These are phyloP conservation scores for Ptychadena robeensis DNA, from an alignment of 2,797 vertebrate species.

Conservation along the genomic window DNA sequence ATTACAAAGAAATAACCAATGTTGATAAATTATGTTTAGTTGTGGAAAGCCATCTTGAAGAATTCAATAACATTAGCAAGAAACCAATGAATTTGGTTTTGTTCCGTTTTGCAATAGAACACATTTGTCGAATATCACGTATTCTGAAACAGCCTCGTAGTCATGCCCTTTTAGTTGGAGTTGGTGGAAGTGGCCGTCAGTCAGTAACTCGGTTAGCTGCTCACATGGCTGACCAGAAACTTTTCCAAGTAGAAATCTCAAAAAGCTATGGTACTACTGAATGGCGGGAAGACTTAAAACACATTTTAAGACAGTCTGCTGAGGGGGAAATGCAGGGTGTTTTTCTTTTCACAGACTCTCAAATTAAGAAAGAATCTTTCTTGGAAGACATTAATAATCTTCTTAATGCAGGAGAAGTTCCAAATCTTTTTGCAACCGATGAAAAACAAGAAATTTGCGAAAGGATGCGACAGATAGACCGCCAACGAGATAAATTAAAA, in stretches of 20 bases:
- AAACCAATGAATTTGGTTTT: slow-evolving; percentile 90
- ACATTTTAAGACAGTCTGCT: slow-evolving; percentile 82
- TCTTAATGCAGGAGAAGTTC: slow-evolving; percentile 90
- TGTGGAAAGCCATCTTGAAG: slow-evolving; percentile 84
- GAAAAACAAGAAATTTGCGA: slow-evolving; percentile 91
- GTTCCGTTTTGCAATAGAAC: slow-evolving; percentile 92
- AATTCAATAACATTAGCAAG: slow-evolving; percentile 88
- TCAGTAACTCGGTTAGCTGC: slow-evolving; percentile 88
- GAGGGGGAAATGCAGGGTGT: slow-evolving; percentile 83
- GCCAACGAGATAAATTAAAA: slow-evolving; percentile 82
- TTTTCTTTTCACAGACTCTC: slow-evolving; percentile 89
- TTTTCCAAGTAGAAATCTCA: slow-evolving; percentile 89
- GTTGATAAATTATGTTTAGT: slow-evolving; percentile 79
- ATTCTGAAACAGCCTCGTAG: slow-evolving; percentile 89
- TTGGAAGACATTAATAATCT: slow-evolving; percentile 90
- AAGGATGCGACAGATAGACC: slow-evolving; percentile 84
- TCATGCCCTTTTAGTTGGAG: slow-evolving; percentile 87
- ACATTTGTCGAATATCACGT: slow-evolving; percentile 88
- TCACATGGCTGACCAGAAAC: slow-evolving; percentile 85
- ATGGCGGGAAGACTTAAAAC: slow-evolving; percentile 89
- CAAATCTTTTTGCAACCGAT: slow-evolving; percentile 86
- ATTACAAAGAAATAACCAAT: slow-evolving; percentile 81
- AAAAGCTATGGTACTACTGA: slow-evolving; percentile 83
- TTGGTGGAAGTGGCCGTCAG: slow-evolving; percentile 89
- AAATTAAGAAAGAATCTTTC: slow-evolving; percentile 91